These are phyloP conservation scores for Eristalis pertinax DNA, from an alignment of 2,888 invertebrate genomes.

Conservation along the genomic window DNA sequence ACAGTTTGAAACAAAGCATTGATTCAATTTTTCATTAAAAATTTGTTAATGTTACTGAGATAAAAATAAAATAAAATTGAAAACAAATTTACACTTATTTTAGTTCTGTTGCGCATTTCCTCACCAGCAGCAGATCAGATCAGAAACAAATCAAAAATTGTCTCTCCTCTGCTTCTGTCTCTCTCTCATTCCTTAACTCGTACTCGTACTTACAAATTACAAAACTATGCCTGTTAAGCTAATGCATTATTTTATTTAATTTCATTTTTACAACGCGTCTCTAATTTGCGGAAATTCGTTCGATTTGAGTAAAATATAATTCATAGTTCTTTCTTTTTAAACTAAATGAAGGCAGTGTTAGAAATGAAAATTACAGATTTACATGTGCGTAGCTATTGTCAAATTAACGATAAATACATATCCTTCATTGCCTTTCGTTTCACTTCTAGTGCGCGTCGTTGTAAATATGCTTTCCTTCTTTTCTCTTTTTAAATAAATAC, in stretches of 20 bases:
- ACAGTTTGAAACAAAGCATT: constrained; percentile 60
- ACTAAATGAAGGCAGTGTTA: constrained; percentile 52
- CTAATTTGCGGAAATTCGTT: constrained; percentile 35
- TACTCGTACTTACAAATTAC: constrained; percentile 54
- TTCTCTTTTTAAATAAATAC: constrained; percentile 54
- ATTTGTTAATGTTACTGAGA: constrained; percentile 37
- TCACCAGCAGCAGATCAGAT: background rate
- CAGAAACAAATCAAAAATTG: background rate
- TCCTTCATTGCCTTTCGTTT: constrained; percentile 13
- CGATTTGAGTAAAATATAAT: background rate
- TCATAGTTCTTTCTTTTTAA: background rate
- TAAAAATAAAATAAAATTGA: constrained; percentile 1
- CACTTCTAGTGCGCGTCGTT: constrained; percentile 25
- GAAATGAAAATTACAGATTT: background rate
- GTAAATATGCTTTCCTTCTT: background rate
- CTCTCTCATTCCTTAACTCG: constrained; percentile 10
- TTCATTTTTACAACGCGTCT: constrained; percentile 34
- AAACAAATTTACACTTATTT: constrained; percentile 26
- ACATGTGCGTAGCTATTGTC: background rate
- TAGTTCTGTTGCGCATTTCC: constrained; percentile 16
- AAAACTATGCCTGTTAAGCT: constrained; percentile 32
- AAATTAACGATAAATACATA: background rate
- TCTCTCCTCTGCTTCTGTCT: background rate
- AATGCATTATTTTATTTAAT: background rate
- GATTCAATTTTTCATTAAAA: constrained; percentile 8